Evolutionary conservation across 2,113 vertebrate genomes (phyloP), one percentile per base, ranked within the genome.

Genomic region (Camelus dromedarius): DNA sequence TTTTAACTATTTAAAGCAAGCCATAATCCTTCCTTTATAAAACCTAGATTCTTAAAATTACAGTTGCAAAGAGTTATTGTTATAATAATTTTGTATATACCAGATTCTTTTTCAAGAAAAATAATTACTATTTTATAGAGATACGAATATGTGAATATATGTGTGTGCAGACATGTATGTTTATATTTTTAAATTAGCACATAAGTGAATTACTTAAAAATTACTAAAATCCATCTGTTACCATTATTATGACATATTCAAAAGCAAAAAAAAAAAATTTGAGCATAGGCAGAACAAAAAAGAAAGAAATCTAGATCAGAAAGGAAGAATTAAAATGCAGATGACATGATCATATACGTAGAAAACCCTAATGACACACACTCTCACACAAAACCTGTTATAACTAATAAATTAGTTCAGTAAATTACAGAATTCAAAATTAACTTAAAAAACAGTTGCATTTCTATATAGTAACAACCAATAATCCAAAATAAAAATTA

Each of bases 11-110:
- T 88, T 97, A 96, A 96, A 95, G 32, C 28, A 93, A 81, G 13
- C 8, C 32, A 50, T 84, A 72, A 7, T 66, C 86, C 28, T 66
- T 42, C 7, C 64, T 85, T 79, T 92, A 46, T 80, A 32, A 95
- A 96, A 84, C 7, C 26, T 80, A 50, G 8, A 70, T 75, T 75
- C 66, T 79, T 83, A 95, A 96, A 94, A 97, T 84, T 93, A 64
- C 4, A 80, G 46, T 35, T 83, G 93, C 83, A 62, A 79, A 93
- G 2, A 82, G 13, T 52, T 87, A 85, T 82, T 60, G 52, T 58
- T 91, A 84, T 56, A 64, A 72, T 69, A 46, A 79, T 60, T 69
- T 87, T 84, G 8, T 42, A 30, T 66, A 7, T 8, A 67, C 32
- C 48, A 96, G 75, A 70, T 94, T 38, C 1, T 28, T 80, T 93